These are phyloP conservation scores for Melinaea menophilus DNA, from an alignment of 2,888 invertebrate species.

Conservation along the genomic window DNA sequence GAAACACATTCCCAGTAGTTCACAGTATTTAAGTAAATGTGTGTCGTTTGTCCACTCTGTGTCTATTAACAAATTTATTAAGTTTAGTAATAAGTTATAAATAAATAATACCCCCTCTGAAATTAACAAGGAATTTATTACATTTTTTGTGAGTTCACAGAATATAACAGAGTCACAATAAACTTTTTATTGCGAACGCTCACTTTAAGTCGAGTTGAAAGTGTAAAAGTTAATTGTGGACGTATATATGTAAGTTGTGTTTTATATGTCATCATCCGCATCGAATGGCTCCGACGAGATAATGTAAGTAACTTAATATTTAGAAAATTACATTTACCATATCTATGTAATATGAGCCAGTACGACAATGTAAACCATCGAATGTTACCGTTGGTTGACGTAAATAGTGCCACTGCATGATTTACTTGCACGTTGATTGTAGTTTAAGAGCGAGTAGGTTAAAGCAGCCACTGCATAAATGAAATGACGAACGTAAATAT, in stretches of 20 bases:
- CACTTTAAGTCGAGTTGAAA: slow-evolving; percentile 27
- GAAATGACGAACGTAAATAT: slow-evolving; percentile 27
- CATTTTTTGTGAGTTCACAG: slow-evolving; percentile 28
- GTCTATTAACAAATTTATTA: slow-evolving; percentile 16
- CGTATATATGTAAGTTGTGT: slow-evolving; percentile 41
- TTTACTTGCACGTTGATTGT: slow-evolving; percentile 47
- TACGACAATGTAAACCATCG: slow-evolving; percentile 56
- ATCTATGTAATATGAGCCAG: slow-evolving; percentile 46
- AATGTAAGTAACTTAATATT: slow-evolving; percentile 71
- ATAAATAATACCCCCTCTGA: slow-evolving; percentile 10
- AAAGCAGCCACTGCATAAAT: slow-evolving; percentile 23
- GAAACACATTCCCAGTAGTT: slow-evolving; percentile 22
- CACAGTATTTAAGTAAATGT: slow-evolving; percentile 13
- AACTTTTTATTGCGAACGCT: slow-evolving; percentile 25
- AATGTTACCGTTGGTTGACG: slow-evolving; percentile 61
- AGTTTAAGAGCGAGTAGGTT: slow-evolving; percentile 28
- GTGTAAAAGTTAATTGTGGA: slow-evolving; percentile 32
- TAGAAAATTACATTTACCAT: slow-evolving; percentile 55
- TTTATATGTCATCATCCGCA: slow-evolving; percentile 48
- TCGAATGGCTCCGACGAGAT: slow-evolving; percentile 69
- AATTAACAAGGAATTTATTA: slow-evolving; percentile 20
- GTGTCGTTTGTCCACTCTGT: slow-evolving; percentile 25
- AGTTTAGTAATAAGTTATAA: slow-evolving; percentile 11
- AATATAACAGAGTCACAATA: slow-evolving; percentile 24
- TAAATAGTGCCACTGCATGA: slow-evolving; percentile 65